phyloP scores from a whole-genome alignment of 64 coral and sea anemone species.

The Montipora cactus region DNA sequence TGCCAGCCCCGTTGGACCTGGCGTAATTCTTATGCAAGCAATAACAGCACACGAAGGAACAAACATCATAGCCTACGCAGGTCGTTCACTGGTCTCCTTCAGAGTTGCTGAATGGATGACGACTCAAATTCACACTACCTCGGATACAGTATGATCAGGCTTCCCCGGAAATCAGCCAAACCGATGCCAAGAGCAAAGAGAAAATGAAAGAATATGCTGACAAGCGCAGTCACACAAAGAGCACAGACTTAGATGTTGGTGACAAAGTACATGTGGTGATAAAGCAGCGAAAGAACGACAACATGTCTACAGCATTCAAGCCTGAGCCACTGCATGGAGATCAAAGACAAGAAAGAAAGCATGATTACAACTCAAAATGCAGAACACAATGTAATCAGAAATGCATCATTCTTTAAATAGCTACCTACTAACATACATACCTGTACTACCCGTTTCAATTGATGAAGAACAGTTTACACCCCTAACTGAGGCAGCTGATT shows the following conservation, averaged over 20 bases:
- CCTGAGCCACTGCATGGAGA: slow-evolving; percentile 1
- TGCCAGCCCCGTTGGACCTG: background rate
- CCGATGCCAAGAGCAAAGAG: too few species aligned
- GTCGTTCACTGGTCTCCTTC: too few species aligned
- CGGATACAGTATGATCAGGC: too few species aligned
- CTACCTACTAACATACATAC: background rate
- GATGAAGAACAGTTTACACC: too few species aligned
- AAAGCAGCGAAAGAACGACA: background rate
- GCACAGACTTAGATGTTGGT: background rate
- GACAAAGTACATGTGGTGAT: background rate
- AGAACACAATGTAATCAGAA: background rate
- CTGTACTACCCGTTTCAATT: too few species aligned
- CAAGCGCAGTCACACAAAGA: too few species aligned
- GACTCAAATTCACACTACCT: too few species aligned
- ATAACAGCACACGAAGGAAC: background rate
- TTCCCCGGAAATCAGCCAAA: too few species aligned
- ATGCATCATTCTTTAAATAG: background rate
- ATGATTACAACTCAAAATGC: background rate
- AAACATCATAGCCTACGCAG: too few species aligned
- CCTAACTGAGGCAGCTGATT: too few species aligned
- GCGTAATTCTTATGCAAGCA: background rate
- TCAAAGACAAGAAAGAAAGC: background rate
- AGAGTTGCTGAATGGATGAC: too few species aligned
- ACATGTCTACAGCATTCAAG: slow-evolving; percentile 3
- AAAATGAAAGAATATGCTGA: too few species aligned